These are phyloP conservation scores for Cyprinodon variegatus DNA, from an alignment of 2,113 vertebrate genomes.

Conservation along the genomic window DNA sequence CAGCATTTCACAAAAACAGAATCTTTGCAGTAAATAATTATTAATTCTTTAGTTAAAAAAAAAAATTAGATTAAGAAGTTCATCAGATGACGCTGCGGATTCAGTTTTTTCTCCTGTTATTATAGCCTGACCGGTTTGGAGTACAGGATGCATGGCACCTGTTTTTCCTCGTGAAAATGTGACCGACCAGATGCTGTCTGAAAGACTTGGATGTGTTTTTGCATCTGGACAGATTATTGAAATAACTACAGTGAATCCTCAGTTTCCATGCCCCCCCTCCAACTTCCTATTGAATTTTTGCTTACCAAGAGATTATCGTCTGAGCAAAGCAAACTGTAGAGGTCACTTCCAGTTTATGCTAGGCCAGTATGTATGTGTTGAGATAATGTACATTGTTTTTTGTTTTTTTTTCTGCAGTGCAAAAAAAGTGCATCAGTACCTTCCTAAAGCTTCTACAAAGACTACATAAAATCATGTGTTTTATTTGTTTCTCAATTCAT, in stretches of 20 bases:
- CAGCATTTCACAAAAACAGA: background rate
- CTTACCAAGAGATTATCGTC: constrained; percentile 52
- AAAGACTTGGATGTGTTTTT: constrained; percentile 43
- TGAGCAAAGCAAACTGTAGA: constrained; percentile 17
- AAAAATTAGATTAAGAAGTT: background rate
- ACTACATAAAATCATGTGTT: background rate
- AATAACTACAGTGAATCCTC: constrained; percentile 43
- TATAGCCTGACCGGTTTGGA: background rate
- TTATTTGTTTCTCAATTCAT: background rate
- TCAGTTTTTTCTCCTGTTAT: background rate
- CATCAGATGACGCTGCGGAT: background rate
- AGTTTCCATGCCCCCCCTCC: constrained; percentile 22
- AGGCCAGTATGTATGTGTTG: background rate
- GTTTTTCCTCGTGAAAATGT: constrained; percentile 34
- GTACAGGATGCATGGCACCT: constrained; percentile 20
- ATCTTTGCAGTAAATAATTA: background rate
- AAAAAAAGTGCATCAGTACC: background rate
- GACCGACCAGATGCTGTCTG: constrained; percentile 51
- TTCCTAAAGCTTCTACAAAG: background rate
- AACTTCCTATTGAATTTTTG: constrained; percentile 45
- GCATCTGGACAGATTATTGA: constrained; percentile 61
- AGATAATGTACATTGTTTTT: background rate
- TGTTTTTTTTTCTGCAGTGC: background rate
- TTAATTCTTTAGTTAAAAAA: background rate
- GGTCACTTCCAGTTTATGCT: constrained; percentile 18